Percentiles rank a stretch among this genome's conserved stretches.
Evolutionary conservation across 2,113 vertebrate genomes (phyloP).

Genomic region (Manacus vitellinus): DNA sequence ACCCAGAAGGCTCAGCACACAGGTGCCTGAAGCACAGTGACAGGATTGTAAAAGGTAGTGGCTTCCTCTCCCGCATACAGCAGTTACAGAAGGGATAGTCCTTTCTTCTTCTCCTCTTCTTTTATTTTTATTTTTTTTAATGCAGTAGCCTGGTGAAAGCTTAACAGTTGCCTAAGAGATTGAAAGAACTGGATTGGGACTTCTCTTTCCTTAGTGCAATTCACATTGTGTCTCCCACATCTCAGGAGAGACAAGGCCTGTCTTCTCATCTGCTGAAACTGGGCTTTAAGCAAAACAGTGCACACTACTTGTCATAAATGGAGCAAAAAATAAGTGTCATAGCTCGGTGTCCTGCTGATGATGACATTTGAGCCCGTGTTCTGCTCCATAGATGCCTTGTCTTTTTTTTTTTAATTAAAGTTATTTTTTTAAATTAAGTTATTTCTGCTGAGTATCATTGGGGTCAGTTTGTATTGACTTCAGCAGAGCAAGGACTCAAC

Average conservation of each 20-base stretch:
- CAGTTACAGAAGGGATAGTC: background rate
- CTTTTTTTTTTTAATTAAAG: background rate
- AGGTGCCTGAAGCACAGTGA: background rate
- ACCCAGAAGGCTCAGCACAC: background rate
- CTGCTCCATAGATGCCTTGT: background rate
- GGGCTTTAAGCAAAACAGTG: background rate
- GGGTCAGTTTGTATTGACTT: background rate
- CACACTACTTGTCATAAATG: background rate
- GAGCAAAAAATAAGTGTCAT: background rate
- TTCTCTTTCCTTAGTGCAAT: background rate
- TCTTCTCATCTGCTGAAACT: background rate
- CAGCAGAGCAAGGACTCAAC: background rate
- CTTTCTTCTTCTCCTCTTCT: background rate
- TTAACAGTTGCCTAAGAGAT: background rate
- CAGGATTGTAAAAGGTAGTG: background rate
- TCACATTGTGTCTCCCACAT: background rate
- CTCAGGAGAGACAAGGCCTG: background rate
- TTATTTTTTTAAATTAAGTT: background rate
- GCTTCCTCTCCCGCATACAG: background rate
- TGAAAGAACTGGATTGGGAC: background rate
- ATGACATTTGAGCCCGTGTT: background rate
- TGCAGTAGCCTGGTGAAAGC: background rate
- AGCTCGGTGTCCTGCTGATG: background rate
- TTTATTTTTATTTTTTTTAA: no score
- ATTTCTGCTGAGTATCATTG: background rate